Evolutionary conservation across 2,888 invertebrate species (phyloP).

Genomic region (Clivina fossor): DNA sequence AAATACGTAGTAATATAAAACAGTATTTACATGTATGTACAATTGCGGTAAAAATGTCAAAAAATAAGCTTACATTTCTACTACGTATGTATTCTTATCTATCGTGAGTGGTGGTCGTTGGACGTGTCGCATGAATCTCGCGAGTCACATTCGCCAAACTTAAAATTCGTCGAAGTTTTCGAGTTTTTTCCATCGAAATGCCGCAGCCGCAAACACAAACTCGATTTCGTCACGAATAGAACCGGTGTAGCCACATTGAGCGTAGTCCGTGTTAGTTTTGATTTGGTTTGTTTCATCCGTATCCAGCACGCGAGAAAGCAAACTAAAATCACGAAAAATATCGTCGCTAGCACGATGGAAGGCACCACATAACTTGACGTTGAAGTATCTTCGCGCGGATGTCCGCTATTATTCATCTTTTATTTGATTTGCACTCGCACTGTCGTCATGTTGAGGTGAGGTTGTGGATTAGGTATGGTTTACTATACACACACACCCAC

Average conservation of each 20-base stretch:
- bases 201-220: slow-evolving; percentile 18
- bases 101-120: no score
- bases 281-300: slow-evolving; percentile 9
- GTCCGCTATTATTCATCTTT: slow-evolving; percentile 17
- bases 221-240: slow-evolving; percentile 24
- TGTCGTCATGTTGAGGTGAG: slow-evolving; percentile 2
- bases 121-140: no score
- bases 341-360: slow-evolving; percentile 14
- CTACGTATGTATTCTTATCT: no score
- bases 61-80: no score
- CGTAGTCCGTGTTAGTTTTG: slow-evolving; percentile 12
- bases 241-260: slow-evolving; percentile 16
- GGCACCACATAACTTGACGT: slow-evolving; percentile 20
- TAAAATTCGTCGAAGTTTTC: slow-evolving; percentile 16
- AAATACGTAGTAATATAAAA: no score
- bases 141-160: slow-evolving; percentile 16
- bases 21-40: no score
- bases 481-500: no score
- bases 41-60: no score
- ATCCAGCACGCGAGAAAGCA: slow-evolving; percentile 21
- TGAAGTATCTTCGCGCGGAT: no score
- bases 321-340: slow-evolving; percentile 14
- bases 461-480: no score
- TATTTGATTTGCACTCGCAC: neutral
- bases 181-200: slow-evolving; percentile 17